These are phyloP conservation scores for Carduelis carduelis DNA, from an alignment of 2,797 vertebrate species.

Conservation along the genomic window DNA sequence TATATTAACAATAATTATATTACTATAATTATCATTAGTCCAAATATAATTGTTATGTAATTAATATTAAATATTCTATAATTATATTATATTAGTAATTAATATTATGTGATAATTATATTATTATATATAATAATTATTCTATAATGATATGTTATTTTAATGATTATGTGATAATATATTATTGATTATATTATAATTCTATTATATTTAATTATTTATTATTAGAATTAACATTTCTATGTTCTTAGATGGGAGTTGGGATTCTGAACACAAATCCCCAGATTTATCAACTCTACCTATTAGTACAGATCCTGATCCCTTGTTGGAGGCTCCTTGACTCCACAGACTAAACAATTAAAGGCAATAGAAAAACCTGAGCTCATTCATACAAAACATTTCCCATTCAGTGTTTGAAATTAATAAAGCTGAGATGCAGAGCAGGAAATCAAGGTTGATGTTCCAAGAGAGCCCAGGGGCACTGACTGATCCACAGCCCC, in stretches of 20 bases:
- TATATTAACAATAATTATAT: neutral
- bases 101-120: neutral
- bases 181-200: too few relatives aligned
- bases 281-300: neutral
- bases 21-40: neutral
- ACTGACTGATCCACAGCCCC: neutral
- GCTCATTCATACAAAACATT: neutral
- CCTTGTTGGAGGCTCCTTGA: neutral
- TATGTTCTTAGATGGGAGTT: neutral
- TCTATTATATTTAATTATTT: neutral
- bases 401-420: neutral
- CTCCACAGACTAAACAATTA: neutral
- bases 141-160: too few relatives aligned
- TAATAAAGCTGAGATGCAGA: slow-evolving; percentile 10
- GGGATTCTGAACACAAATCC: neutral
- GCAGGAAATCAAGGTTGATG: slow-evolving; percentile 33
- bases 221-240: neutral
- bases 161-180: neutral
- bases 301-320: neutral
- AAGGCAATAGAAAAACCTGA: neutral
- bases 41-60: too few relatives aligned
- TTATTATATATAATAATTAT: neutral
- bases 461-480: slow-evolving; percentile 3
- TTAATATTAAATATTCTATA: too few relatives aligned
- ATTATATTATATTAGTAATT: neutral